Evolutionary conservation across 2,888 invertebrate genomes (phyloP).

Genomic region (Machimus atricapillus): DNA sequence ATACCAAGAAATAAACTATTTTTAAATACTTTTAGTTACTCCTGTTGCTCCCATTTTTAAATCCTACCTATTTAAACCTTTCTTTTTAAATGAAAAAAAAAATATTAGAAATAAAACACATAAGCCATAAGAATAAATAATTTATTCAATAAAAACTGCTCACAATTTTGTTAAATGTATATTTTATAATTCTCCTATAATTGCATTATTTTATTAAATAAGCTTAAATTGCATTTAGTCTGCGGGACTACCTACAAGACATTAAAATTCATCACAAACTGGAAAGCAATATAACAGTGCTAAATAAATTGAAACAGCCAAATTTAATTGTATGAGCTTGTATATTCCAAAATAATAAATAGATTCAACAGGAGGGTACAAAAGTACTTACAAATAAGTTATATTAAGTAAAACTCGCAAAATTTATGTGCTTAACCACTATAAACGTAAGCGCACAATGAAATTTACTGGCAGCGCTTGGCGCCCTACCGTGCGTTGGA

Average conservation of each 20-base stretch:
- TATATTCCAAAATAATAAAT: constrained; percentile 37
- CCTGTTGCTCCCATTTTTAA: too few relatives aligned
- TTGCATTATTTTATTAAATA: not conserved
- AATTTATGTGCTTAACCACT: not conserved
- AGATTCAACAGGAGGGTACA: constrained; percentile 13
- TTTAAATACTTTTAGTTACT: not conserved
- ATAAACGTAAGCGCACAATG: not conserved
- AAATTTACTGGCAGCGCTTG: not conserved
- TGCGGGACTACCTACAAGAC: not conserved
- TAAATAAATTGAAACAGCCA: constrained; percentile 19
- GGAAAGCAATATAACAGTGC: not conserved
- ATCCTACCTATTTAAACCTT: too few relatives aligned
- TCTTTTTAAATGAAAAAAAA: too few relatives aligned
- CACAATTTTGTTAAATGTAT: not conserved
- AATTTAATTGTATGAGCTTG: constrained; percentile 7
- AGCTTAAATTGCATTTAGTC: not conserved
- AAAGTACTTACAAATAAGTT: constrained; percentile 27
- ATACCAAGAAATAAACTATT: not conserved
- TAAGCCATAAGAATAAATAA: not conserved
- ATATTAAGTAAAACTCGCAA: not conserved
- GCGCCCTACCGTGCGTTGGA: not conserved
- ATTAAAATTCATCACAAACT: not conserved
- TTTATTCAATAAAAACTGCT: not conserved
- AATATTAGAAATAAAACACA: not conserved
- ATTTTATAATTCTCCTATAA: not conserved